Base-by-base conservation (phyloP, 2,888 invertebrate genomes). In the Malthinus flaveolus region DNA sequence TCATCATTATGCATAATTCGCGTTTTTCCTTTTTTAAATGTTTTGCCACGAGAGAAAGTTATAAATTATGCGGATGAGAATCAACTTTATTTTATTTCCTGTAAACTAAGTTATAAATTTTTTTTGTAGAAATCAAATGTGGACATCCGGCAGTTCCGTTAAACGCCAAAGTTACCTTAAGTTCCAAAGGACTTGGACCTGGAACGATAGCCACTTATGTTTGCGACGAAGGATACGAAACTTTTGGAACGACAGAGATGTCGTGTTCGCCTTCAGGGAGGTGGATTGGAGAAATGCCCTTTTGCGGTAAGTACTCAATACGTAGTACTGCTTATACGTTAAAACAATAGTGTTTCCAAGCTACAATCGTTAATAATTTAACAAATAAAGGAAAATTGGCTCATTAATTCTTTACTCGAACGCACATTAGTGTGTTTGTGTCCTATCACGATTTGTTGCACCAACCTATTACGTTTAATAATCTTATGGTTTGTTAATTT, bases 141-240 rank as follows among this genome's bases (percentile, higher is more conserved):
- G 92, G 92, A 31, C 91, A 90, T 72, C 94, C 94, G 23, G 89
- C 93, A 9, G 90, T 94, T 67, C 93, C 93, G 12, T 81, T 90
- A 55, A 94, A 94, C 79, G 88, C 93, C 56, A 84, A 85, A 74
- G 89, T 93, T 48, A 80, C 84, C 33, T 78, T 87, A 64, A 84
- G 86, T 66, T 82, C 79, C 65, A 81, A 83, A 61, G 79, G 72
- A 65, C 82, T 85, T 63, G 72, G 75, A 63, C 70, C 78, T 1
- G 89, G 89, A 34, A 84, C 87, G 1, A 78, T 81, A 9, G 93
- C 93, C 36, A 87, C 85, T 32, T 94, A 93, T 79, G 85, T 87
- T 63, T 95, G 95, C 73, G 95, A 95, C 76, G 86, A 90, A 33
- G 95, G 79, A 9, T 95, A 93, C 78, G 93, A 94, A 76, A 84